Percentiles rank a stretch among this genome's conserved stretches.
Conservation (phyloP, 2,888 invertebrate genomes). For the Lasiommata megera region DNA sequence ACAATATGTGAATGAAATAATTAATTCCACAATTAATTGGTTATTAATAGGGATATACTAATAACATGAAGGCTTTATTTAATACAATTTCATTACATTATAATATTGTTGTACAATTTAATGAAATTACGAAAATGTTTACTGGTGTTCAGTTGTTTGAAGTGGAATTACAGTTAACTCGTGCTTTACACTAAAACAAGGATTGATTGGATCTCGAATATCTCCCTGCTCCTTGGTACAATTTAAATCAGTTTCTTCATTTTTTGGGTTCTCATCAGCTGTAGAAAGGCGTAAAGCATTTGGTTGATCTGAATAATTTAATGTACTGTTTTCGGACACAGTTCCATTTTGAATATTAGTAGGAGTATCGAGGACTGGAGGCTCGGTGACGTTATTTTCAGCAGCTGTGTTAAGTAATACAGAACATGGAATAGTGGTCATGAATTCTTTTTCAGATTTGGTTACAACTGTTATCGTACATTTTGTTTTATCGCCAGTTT, state of each 20-base stretch:
- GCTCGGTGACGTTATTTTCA: slow-evolving; percentile 74
- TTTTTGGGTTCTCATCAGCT: slow-evolving; percentile 37
- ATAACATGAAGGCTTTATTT: no score
- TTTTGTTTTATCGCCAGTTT: slow-evolving; percentile 60
- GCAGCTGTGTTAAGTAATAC: slow-evolving; percentile 68
- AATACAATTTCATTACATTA: background rate
- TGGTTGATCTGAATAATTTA: slow-evolving; percentile 41
- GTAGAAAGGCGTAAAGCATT: slow-evolving; percentile 44
- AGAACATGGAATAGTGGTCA: slow-evolving; percentile 75
- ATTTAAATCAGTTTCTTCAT: slow-evolving; percentile 37
- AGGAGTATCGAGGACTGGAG: slow-evolving; percentile 43
- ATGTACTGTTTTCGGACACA: slow-evolving; percentile 29
- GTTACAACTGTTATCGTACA: slow-evolving; percentile 70
- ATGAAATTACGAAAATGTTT: background rate
- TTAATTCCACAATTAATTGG: no score
- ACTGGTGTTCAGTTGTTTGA: slow-evolving; percentile 25
- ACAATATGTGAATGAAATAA: no score
- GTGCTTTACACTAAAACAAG: slow-evolving; percentile 60
- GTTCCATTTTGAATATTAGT: slow-evolving; percentile 39
- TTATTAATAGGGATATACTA: no score
- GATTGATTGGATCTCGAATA: slow-evolving; percentile 66
- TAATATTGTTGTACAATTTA: background rate
- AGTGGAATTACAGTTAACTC: slow-evolving; percentile 69
- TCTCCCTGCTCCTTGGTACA: slow-evolving; percentile 56
- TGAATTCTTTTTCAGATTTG: slow-evolving; percentile 64